Base-by-base conservation (phyloP, 2,797 vertebrate species). In the Fundulus diaphanus region DNA sequence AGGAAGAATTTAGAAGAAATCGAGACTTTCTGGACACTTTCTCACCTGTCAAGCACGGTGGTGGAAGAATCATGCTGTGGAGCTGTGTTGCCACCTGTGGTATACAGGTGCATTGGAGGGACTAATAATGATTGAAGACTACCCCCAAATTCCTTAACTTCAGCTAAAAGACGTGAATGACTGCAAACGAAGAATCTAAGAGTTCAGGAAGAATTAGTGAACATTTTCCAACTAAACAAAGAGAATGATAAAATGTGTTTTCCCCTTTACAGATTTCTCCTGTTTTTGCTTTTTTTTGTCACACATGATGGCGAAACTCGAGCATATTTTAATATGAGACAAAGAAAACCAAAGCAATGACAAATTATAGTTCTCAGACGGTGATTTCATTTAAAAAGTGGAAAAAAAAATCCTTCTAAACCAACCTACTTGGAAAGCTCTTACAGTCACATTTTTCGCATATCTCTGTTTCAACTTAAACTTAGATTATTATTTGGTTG, bases 401-500 rank as follows among this genome's bases (percentile, higher is more conserved):
- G 27, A 16, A 15, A 16, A 61, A 16, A 33, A 59, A 59, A 61
- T 6, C 46, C 18, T 5, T 61, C 20, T 52, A 52, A 52, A 52
- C 22, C 22, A 7, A 24, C 20, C 5, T 18, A 35, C 35, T 20
- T 68, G 7, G 68, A 74, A 89, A 88, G 88, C 87, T 65, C 87
- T 76, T 44, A 52, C 89, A 85, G 74, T 18, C 84, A 81, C 82
- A 75, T 69, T 71, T 90, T 85, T 92, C 5, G 16, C 51, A 91
- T 90, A 94, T 88, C 37, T 54, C 27, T 8, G 15, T 33, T 59
- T 59, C 2, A 6, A 56, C 2, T 33, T 59, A 7, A 22, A 61
- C 3, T 15, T 20, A 61, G 29, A 35, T 35, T 35, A 35, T 59
- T 18, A 59, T 2, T 33, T 59, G 20, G 57, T 59, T 20, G 9